Evolutionary conservation across 2,797 vertebrate genomes (phyloP), one percentile per base, ranked within the genome.

Genomic region (Myripristis jacobus): DNA sequence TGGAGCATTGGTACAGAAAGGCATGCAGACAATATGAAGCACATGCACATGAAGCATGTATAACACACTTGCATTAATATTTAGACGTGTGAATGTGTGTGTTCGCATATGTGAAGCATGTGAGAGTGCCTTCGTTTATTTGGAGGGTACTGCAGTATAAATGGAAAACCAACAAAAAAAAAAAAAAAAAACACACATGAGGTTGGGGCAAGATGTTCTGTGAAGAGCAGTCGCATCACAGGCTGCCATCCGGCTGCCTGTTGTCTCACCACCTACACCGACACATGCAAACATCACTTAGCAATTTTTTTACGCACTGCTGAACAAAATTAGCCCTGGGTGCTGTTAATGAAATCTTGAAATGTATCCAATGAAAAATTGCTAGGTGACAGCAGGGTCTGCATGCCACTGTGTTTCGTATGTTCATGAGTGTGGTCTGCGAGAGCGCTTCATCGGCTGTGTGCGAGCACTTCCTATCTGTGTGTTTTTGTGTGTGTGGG

Each of bases 161-260:
- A 60, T 73, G 13, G 13, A 25, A 66, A 55, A 19, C 46, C n/a
- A n/a, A 6, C 6, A 29, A 67, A 47, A 73, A 19, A 43, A 36
- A n/a, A 22, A 55, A 72, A 48, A 11, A n/a, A n/a, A n/a, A n/a
- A n/a, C n/a, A n/a, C n/a, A n/a, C n/a, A 38, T 12, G 36, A 38
- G 11, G n/a, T 58, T 46, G 67, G 47, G 48, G 46, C n/a, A 68
- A 53, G 80, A 77, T 77, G 80, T 80, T 72, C 46, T 70, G 29
- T 55, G 65, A 78, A 38, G 81, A 55, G 73, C 75, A 73, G 75
- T 79, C 66, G 70, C 58, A 77, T 68, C 50, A 57, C 54, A 66
- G 57, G 43, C 73, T 63, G 51, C 58, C 70, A 76, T 66, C 51
- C 51, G 25, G 66, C 71, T 64, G 72, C 8, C 1, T 50, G 8